These are phyloP conservation scores for Pangasius djambal DNA, from an alignment of 2,797 vertebrate genomes.

Conservation along the genomic window DNA sequence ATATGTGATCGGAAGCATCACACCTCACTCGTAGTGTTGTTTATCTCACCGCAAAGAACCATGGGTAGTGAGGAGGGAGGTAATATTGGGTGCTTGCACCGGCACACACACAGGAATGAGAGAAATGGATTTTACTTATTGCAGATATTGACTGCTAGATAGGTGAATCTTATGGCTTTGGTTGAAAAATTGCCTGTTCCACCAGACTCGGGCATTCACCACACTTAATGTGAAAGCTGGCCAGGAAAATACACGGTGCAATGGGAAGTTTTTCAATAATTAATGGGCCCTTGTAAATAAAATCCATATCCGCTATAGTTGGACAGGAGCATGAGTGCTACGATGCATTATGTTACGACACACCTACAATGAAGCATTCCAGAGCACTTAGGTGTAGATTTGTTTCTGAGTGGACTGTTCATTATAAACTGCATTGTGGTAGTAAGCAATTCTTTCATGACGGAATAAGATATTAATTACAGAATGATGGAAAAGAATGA, in stretches of 20 bases:
- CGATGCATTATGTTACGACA: slow-evolving; percentile 34
- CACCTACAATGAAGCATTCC: background rate
- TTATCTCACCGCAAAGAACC: background rate
- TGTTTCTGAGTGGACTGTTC: slow-evolving; percentile 35
- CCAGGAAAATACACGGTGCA: slow-evolving; percentile 42
- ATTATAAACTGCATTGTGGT: slow-evolving; percentile 26
- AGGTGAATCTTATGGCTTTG: slow-evolving; percentile 63
- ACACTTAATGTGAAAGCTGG: slow-evolving; percentile 34
- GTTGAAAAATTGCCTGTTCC: slow-evolving; percentile 62
- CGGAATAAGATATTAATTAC: slow-evolving; percentile 33
- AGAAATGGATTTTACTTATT: slow-evolving; percentile 60
- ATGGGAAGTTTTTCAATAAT: slow-evolving; percentile 54
- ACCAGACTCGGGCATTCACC: slow-evolving; percentile 46
- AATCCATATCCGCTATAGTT: slow-evolving; percentile 50
- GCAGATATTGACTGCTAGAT: slow-evolving; percentile 70
- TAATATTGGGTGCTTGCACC: slow-evolving; percentile 61
- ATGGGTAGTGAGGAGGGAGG: background rate
- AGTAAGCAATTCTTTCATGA: slow-evolving; percentile 27
- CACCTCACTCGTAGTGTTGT: background rate
- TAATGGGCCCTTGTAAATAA: slow-evolving; percentile 45
- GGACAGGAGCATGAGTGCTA: slow-evolving; percentile 27
- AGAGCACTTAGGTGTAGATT: slow-evolving; percentile 33
- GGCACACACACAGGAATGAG: slow-evolving; percentile 58
- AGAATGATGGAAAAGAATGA: slow-evolving; percentile 15
- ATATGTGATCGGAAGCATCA: background rate